These are phyloP conservation scores for Jordanella pulchra DNA, from an alignment of 2,797 vertebrate genomes.

Conservation along the genomic window DNA sequence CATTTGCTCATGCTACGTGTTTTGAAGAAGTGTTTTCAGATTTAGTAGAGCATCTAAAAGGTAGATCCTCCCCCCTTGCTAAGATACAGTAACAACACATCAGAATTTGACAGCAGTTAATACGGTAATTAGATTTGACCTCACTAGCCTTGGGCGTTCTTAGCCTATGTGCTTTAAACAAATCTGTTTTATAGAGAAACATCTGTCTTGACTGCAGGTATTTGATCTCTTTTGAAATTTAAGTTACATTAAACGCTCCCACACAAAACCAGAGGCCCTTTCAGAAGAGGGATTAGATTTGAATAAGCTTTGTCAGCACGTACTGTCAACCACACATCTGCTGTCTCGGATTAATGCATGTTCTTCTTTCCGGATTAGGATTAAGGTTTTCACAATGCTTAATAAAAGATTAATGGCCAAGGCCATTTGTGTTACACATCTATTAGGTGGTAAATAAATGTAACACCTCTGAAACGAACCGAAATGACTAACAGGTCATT, in stretches of 20 bases:
- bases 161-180: background rate
- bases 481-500: slow-evolving; percentile 5
- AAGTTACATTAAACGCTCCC: slow-evolving; percentile 36
- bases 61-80: slow-evolving; percentile 6
- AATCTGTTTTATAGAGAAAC: slow-evolving; percentile 22
- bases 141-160: slow-evolving; percentile 25
- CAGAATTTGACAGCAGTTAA: slow-evolving; percentile 26
- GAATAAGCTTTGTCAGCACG: slow-evolving; percentile 75
- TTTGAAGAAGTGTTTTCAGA: slow-evolving; percentile 34
- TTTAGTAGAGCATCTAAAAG: slow-evolving; percentile 13
- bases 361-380: slow-evolving; percentile 72
- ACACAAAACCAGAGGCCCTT: slow-evolving; percentile 26
- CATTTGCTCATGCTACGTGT: slow-evolving; percentile 19
- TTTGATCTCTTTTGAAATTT: slow-evolving; percentile 25
- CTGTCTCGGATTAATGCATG: slow-evolving; percentile 69
- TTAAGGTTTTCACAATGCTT: slow-evolving; percentile 66
- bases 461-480: slow-evolving; percentile 33
- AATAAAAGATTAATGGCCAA: slow-evolving; percentile 56
- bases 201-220: slow-evolving; percentile 22
- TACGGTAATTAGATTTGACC: slow-evolving; percentile 36
- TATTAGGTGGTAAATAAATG: slow-evolving; percentile 55
- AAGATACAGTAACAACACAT: slow-evolving; percentile 17
- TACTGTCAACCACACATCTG: slow-evolving; percentile 58
- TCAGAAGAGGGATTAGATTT: slow-evolving; percentile 60
- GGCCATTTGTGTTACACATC: background rate